phyloP scores from a whole-genome alignment of 2,113 vertebrate species.

The Suncus etruscus region DNA sequence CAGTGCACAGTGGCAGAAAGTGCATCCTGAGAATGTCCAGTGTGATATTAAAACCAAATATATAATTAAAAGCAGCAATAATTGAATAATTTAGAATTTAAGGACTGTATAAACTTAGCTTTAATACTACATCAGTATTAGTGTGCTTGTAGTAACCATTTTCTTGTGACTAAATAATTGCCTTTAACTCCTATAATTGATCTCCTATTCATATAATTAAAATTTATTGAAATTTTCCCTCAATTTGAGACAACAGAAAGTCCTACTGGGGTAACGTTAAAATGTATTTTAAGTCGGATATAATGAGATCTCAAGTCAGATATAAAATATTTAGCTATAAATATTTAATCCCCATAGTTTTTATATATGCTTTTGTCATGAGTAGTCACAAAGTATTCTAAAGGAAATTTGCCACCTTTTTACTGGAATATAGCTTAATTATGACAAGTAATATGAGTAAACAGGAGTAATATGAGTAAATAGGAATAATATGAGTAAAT shows the following conservation, averaged over 20 bases:
- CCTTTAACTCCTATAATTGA: not conserved
- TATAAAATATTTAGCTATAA: not conserved
- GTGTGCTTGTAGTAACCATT: not conserved
- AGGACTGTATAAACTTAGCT: too few species aligned
- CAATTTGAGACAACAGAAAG: not conserved
- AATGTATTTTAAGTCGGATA: not conserved
- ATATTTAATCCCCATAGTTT: not conserved
- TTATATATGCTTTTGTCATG: too few species aligned
- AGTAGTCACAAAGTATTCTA: too few species aligned
- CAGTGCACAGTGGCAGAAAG: too few species aligned
- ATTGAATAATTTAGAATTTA: too few species aligned
- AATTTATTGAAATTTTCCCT: not conserved
- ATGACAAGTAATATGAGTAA: not conserved
- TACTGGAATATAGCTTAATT: not conserved
- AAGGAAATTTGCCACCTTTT: not conserved
- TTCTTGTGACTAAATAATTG: fast-evolving
- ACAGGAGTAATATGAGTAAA: too few species aligned
- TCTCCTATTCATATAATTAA: not conserved
- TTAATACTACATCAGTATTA: too few species aligned
- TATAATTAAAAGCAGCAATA: too few species aligned
- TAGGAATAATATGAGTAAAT: too few species aligned
- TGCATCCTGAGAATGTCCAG: too few species aligned
- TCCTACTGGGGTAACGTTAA: not conserved
- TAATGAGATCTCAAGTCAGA: not conserved
- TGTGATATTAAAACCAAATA: too few species aligned